These are phyloP conservation scores for Tetragonula clypearis DNA, from an alignment of 1,140 invertebrate genomes.

Conservation along the genomic window DNA sequence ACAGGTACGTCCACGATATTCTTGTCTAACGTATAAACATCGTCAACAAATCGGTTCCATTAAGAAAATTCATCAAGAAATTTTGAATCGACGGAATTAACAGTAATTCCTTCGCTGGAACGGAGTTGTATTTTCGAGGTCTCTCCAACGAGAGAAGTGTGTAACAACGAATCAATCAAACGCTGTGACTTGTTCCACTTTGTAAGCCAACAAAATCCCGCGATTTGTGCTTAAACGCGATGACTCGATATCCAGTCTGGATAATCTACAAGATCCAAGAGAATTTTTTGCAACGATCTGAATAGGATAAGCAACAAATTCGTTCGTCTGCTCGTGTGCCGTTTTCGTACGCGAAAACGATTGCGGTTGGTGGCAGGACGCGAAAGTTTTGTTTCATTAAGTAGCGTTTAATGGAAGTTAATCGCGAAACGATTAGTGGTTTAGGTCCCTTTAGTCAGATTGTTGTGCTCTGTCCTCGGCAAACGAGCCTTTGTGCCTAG, in stretches of 20 bases:
- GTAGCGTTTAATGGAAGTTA: slow-evolving; percentile 80
- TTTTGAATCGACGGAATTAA: no score
- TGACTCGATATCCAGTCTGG: no score
- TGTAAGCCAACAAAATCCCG: no score
- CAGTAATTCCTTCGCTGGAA: no score
- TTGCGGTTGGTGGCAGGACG: slow-evolving; percentile 22
- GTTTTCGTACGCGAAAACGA: not conserved
- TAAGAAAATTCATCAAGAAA: not conserved
- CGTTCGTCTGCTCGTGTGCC: no score
- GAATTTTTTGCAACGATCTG: no score
- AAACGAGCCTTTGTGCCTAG: slow-evolving; percentile 79
- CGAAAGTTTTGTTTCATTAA: slow-evolving; percentile 75
- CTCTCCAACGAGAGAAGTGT: no score
- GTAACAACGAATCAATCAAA: no score
- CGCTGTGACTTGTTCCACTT: no score
- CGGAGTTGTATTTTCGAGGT: no score
- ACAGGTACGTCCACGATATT: slow-evolving; percentile 87
- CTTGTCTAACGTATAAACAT: not conserved
- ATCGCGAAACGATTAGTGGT: slow-evolving; percentile 81
- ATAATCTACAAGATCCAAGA: no score
- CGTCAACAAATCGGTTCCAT: not conserved
- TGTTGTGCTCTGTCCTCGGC: slow-evolving; percentile 76
- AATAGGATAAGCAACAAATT: not conserved
- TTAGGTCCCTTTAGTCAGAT: slow-evolving; percentile 77
- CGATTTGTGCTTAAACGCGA: no score